These are phyloP conservation scores for Lytechinus pictus DNA, from an alignment of 35 echinoderm and acorn worm genomes.

Conservation along the genomic window DNA sequence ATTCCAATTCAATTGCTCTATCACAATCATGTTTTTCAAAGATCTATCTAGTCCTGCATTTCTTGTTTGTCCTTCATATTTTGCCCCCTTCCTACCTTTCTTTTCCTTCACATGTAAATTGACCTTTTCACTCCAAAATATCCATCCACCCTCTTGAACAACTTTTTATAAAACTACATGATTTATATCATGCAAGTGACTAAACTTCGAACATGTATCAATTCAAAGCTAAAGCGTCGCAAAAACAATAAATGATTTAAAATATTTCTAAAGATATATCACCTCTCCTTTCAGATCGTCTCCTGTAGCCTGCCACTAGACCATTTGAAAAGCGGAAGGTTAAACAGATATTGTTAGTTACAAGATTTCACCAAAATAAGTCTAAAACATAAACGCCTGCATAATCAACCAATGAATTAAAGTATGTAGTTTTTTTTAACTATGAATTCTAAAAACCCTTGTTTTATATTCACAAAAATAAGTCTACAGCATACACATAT, in stretches of 20 bases:
- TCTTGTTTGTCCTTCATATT: neutral
- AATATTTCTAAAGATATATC: neutral
- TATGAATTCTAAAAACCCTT: too few species aligned
- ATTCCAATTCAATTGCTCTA: too few species aligned
- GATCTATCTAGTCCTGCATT: neutral
- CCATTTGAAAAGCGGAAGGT: neutral
- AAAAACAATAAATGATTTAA: neutral
- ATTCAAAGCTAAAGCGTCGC: neutral
- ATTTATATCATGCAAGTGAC: neutral
- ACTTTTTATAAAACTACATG: neutral
- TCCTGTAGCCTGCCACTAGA: neutral
- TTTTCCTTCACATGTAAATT: too few species aligned
- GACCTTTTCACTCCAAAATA: neutral
- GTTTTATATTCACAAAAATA: too few species aligned
- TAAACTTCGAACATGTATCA: neutral
- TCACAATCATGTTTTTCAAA: neutral
- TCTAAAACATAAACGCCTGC: neutral
- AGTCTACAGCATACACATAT: too few species aligned
- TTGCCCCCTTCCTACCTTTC: neutral
- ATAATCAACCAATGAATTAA: neutral
- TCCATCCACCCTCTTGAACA: neutral
- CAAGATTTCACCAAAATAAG: neutral
- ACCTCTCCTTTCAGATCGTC: constrained; percentile 24
- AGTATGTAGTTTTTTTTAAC: too few species aligned
- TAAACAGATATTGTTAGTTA: neutral